These are phyloP conservation scores for Listronotus oregonensis DNA, from an alignment of 1,140 invertebrate species.

Conservation along the genomic window DNA sequence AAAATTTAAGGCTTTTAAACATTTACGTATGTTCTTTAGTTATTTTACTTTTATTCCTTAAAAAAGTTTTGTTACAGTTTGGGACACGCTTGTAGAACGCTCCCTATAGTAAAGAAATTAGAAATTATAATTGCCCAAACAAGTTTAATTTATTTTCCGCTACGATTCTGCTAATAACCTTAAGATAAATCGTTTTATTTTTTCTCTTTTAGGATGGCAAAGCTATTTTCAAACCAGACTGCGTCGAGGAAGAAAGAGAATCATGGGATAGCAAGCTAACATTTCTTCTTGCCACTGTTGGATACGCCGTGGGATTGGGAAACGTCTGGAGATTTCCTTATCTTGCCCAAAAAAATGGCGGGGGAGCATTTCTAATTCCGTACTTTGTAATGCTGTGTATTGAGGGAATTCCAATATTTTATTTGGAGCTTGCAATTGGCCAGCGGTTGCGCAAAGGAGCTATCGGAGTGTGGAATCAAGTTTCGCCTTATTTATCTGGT, in stretches of 20 bases:
- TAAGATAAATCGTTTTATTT: not conserved
- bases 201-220: slow-evolving; percentile 38
- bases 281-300: slow-evolving; percentile 87
- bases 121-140: too few species aligned
- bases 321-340: slow-evolving; percentile 94
- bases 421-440: slow-evolving; percentile 90
- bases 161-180: too few species aligned
- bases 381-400: slow-evolving; percentile 93
- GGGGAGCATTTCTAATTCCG: slow-evolving; percentile 91
- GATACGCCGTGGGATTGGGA: slow-evolving; percentile 91
- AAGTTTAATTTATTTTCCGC: too few species aligned
- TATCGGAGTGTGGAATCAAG: slow-evolving; percentile 93
- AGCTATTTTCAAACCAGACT: slow-evolving; percentile 71
- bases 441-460: slow-evolving; percentile 90
- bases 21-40: too few species aligned
- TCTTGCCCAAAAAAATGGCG: slow-evolving; percentile 89
- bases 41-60: too few species aligned
- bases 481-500: slow-evolving; percentile 63
- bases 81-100: too few species aligned
- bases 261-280: slow-evolving; percentile 94
- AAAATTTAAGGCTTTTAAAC: too few species aligned
- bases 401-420: slow-evolving; percentile 94
- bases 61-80: too few species aligned
- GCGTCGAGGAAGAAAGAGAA: slow-evolving; percentile 80
- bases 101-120: too few species aligned